Evolutionary conservation across 23 tunicate species (phyloP), one percentile per base, ranked within the genome.

Genomic region (Oikopleura albicans): DNA sequence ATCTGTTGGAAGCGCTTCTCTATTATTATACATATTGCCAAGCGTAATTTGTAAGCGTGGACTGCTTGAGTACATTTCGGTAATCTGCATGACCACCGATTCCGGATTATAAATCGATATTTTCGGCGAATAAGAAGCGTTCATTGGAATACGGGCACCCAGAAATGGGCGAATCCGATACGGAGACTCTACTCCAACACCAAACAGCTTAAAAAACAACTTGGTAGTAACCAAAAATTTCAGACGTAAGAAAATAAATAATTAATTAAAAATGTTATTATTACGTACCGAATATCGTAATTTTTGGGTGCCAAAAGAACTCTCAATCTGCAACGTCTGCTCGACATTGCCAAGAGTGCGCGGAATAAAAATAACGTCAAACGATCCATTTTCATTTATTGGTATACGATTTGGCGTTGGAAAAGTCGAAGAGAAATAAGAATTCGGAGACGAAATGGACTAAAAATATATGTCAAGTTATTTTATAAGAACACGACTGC

Each of bases 261-360:
- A 40, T 2, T 29, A 37, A n/a, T 31, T 39, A 83, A 33, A n/a
- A 8, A 83, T 4, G 39, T n/a, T 4, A 35, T 4, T 36, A 4
- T 22, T 16, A 35, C 66, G 4, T 83, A 8, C 40, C 39, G 84
- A 40, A 40, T 83, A 40, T 1, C 40, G 41, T 4, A 38, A 29
- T 36, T 1, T 34, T 40, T 34, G 39, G 35, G 1, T 12, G 35
- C 31, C 39, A 83, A 40, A 1, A 49, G 84, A 85, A 1, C 94
- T 93, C 87, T 90, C 84, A 39, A 93, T 93, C 85, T 88, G 90
- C 63, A 93, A 84, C 36, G 95, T 93, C 84, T 88, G 90, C 83
- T 91, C 98, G 39, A 93, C 98, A 41, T 88, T 93, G 4, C 98
- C 98, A 28, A 89, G 86, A 0, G 84, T 86, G 27, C 98, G 86